Evolutionary conservation across 64 coral and sea anemone species (phyloP), one percentile per base, ranked within the genome.

Genomic region (Actinia tenebrosa): DNA sequence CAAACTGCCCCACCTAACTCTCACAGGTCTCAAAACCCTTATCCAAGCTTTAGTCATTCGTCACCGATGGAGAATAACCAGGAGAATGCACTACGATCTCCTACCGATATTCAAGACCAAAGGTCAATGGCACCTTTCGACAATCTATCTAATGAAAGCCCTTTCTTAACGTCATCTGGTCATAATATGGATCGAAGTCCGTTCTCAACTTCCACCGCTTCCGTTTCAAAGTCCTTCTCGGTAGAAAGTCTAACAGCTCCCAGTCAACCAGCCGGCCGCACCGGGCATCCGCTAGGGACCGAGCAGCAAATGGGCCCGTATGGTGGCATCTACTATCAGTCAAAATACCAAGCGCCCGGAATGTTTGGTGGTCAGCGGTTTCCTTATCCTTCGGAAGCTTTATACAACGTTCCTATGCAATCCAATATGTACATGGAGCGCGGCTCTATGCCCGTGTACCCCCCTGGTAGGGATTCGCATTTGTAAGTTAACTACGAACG

Each of bases 161-260:
- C 91, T 19, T 95, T 95, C 85, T 78, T 86, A 77, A 77, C 89
- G 14, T 83, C 86, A 14, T 83, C 78, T n/a, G 87, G 87, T 60
- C 93, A 85, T 58, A 46, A 69, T 10, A 82, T 80, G 10, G 91
- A 95, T 83, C 81, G 84, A 18, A 64, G 83, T 47, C 88, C 60
- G 26, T 89, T 88, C 54, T 77, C 85, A 3, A 82, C 91, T 10
- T 64, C 90, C 3, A 52, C 84, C 16, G 45, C 89, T 2, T 91
- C 90, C 53, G 86, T 87, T 47, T 82, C 89, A 4, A 95, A 95
- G 84, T 95, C 94, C 16, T 96, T 96, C 85, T 96, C 94, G 20
- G 94, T 96, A 66, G 94, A 96, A 81, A 93, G 94, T 84, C 72
- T 96, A 71, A 96, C 94, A 14, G 94, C 94, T 46, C 94, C 94